A percentile compares a stretch with the other conserved stretches of the same genome.
Evolutionary conservation across 2,888 invertebrate species (phyloP).

Genomic region (Petrophora chlorosata): DNA sequence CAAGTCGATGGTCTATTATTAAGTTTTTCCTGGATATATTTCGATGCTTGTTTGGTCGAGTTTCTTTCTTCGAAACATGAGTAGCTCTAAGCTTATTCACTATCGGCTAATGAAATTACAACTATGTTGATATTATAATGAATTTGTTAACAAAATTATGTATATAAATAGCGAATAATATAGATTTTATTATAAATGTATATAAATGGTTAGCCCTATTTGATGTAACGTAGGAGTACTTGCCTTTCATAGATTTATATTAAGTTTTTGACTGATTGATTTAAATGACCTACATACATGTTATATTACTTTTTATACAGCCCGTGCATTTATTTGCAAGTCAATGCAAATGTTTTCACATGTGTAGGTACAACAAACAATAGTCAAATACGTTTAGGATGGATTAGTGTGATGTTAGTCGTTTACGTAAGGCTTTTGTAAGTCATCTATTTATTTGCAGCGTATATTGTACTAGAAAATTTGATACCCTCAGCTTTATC

Average conservation of each 20-base stretch:
- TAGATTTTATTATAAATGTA: constrained; percentile 44
- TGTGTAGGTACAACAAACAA: constrained; percentile 59
- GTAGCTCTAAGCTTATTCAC: constrained; percentile 50
- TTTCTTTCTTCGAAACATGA: constrained; percentile 46
- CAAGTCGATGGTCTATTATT: background rate
- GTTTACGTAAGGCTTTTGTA: constrained; percentile 33
- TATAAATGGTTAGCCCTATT: constrained; percentile 45
- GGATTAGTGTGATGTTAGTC: constrained; percentile 48
- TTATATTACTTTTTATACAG: constrained; percentile 60
- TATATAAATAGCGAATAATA: constrained; percentile 56
- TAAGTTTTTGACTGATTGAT: constrained; percentile 78
- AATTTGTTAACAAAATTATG: constrained; percentile 64
- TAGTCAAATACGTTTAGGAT: constrained; percentile 60
- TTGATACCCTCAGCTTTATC: constrained; percentile 13
- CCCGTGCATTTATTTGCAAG: constrained; percentile 62
- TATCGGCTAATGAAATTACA: constrained; percentile 44
- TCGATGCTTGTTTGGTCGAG: constrained; percentile 26
- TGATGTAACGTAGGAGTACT: constrained; percentile 61
- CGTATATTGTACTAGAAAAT: constrained; percentile 17
- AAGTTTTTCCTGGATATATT: constrained; percentile 6
- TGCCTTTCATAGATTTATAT: constrained; percentile 69
- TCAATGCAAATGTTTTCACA: constrained; percentile 59
- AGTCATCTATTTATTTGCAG: constrained; percentile 57
- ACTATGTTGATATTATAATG: constrained; percentile 66
- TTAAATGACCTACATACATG: constrained; percentile 65